Percentiles rank a stretch among this genome's conserved stretches.
These are phyloP conservation scores for Micrasema minimum DNA, from an alignment of 1,140 invertebrate genomes.

Conservation along the genomic window DNA sequence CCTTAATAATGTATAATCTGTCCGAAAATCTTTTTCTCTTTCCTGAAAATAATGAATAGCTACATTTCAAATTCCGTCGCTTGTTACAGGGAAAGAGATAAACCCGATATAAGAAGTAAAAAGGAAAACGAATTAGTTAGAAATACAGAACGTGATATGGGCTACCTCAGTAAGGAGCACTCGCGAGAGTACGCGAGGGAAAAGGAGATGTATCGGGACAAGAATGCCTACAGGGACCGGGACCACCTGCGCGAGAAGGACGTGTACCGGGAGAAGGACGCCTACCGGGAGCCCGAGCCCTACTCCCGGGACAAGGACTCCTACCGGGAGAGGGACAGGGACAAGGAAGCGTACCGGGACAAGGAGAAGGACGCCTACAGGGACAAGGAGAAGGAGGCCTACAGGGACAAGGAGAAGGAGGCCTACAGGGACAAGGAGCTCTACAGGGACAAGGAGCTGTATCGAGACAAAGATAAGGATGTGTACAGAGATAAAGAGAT, in stretches of 20 bases:
- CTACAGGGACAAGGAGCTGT: conserved; percentile 60
- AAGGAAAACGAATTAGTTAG: conserved; percentile 49
- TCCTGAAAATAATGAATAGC: too few relatives aligned
- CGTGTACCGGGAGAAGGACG: conserved; percentile 57
- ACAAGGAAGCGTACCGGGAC: conserved; percentile 55
- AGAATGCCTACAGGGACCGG: conserved; percentile 61
- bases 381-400: conserved; percentile 58
- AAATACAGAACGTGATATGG: conserved; percentile 57
- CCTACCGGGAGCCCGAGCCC: conserved; percentile 59
- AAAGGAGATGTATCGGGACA: conserved; percentile 61
- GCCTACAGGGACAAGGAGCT: conserved; percentile 55
- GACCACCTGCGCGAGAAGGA: conserved; percentile 59
- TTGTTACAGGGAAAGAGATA: conserved; percentile 55
- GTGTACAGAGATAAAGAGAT: conserved; percentile 57
- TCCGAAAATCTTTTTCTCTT: too few relatives aligned
- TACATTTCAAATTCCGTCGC: too few relatives aligned
- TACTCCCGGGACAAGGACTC: conserved; percentile 61
- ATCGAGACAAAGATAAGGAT: conserved; percentile 65
- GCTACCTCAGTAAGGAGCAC: conserved; percentile 60
- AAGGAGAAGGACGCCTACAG: conserved; percentile 64
- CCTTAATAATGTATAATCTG: too few relatives aligned
- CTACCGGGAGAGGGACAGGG: too few relatives aligned
- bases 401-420: conserved; percentile 56
- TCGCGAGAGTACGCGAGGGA: conserved; percentile 55
- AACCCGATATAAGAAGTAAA: conserved; percentile 56